These are phyloP conservation scores for Lethrus apterus DNA, from an alignment of 1,140 invertebrate species.

Conservation along the genomic window DNA sequence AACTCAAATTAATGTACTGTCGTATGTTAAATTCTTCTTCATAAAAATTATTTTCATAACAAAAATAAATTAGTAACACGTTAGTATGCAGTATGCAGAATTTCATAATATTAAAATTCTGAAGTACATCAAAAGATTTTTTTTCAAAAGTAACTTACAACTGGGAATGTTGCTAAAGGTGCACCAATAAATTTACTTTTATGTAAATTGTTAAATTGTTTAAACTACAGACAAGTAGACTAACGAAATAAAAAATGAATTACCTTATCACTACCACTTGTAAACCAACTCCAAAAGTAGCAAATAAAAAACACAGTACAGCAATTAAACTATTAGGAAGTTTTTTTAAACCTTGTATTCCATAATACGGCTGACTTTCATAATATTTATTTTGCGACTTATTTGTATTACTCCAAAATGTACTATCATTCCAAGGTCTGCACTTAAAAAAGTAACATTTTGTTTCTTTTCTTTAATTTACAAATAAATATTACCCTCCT, in stretches of 20 bases:
- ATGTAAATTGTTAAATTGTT: background rate
- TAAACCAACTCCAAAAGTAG: slow-evolving; percentile 45
- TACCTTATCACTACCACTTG: slow-evolving; percentile 52
- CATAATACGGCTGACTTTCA: slow-evolving; percentile 48
- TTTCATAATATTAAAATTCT: slow-evolving; percentile 10
- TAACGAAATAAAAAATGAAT: too few relatives aligned
- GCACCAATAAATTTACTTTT: background rate
- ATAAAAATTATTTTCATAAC: background rate
- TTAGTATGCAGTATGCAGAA: background rate
- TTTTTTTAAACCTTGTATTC: slow-evolving; percentile 48
- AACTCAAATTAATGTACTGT: background rate
- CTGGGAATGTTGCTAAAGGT: slow-evolving; percentile 13
- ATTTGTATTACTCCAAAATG: slow-evolving; percentile 32
- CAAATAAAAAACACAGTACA: slow-evolving; percentile 44
- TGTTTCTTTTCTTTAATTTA: background rate
- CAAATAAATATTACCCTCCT: background rate
- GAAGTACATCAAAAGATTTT: background rate
- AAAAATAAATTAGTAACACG: slow-evolving; percentile 12
- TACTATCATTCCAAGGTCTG: slow-evolving; percentile 35
- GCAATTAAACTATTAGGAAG: slow-evolving; percentile 51
- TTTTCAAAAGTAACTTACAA: slow-evolving; percentile 9
- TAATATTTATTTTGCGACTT: slow-evolving; percentile 32
- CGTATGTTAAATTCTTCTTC: slow-evolving; percentile 1
- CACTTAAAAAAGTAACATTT: background rate
- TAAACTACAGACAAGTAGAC: background rate